Conservation (phyloP, 2,888 invertebrate species). For the Drosophila demipolita region DNA sequence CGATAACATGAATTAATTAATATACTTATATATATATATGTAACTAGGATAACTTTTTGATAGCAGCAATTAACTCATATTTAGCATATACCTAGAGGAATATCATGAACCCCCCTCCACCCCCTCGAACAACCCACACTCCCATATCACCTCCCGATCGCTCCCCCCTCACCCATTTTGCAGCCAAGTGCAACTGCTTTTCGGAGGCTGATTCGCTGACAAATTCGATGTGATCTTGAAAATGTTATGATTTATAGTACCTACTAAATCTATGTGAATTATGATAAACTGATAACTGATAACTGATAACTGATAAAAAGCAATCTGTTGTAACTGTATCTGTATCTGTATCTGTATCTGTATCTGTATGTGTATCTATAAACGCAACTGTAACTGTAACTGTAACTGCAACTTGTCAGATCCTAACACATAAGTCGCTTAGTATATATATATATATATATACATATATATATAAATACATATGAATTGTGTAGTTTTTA, state of each 20-base stretch:
- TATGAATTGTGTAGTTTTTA: slow-evolving; percentile 33
- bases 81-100: slow-evolving; percentile 20
- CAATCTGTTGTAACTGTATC: slow-evolving; percentile 32
- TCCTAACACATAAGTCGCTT: slow-evolving; percentile 26
- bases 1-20: slow-evolving; percentile 37
- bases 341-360: slow-evolving; percentile 22
- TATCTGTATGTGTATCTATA: not conserved
- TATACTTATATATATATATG: slow-evolving; percentile 14
- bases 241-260: slow-evolving; percentile 38
- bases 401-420: slow-evolving; percentile 30
- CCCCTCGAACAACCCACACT: too few species aligned
- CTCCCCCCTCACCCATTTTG: not conserved
- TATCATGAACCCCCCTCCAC: not conserved
- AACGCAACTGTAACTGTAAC: slow-evolving; percentile 14
- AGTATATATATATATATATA: slow-evolving; percentile 16
- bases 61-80: slow-evolving; percentile 47
- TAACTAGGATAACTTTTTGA: slow-evolving; percentile 59
- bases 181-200: slow-evolving; percentile 41
- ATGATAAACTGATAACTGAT: not conserved
- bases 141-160: not conserved
- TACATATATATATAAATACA: not conserved
- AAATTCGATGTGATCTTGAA: slow-evolving; percentile 59
- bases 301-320: slow-evolving; percentile 19
- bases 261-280: slow-evolving; percentile 2
- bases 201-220: slow-evolving; percentile 31